Percentiles rank a stretch among this genome's conserved stretches.
Evolutionary conservation across 2,888 invertebrate genomes (phyloP).

Genomic region (Bugula neritina): DNA sequence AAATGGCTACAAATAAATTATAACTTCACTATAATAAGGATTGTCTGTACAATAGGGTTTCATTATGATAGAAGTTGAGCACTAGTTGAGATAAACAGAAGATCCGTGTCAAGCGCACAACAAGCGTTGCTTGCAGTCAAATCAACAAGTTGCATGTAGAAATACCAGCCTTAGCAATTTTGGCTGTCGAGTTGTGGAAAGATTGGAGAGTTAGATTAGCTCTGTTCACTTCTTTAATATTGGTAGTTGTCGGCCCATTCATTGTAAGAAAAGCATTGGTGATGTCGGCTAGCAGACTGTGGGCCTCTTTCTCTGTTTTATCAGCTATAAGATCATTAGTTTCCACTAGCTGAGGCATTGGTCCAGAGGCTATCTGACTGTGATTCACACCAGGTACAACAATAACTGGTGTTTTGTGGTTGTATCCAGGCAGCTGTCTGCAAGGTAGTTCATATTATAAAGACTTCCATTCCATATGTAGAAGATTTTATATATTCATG

Average conservation of each 20-base stretch:
- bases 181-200: not conserved
- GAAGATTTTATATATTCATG: too few species aligned
- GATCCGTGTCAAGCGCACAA: too few species aligned
- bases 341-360: conserved; percentile 24
- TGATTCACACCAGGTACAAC: conserved; percentile 27
- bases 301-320: conserved; percentile 8
- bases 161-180: not conserved
- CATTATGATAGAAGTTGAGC: too few species aligned
- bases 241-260: not conserved
- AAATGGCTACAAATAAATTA: not conserved
- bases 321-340: conserved; percentile 20
- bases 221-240: not conserved
- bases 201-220: not conserved
- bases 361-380: conserved; percentile 27
- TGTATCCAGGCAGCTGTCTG: conserved; percentile 20
- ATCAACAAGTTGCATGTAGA: too few species aligned
- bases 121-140: too few species aligned
- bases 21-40: not conserved
- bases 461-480: too few species aligned
- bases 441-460: too few species aligned
- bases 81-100: too few species aligned
- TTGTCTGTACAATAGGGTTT: too few species aligned
- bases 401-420: not conserved
- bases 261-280: conserved; percentile 10
- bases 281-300: not conserved